Base-by-base conservation (phyloP, 2,797 vertebrate genomes). In the Astyanax mexicanus region DNA sequence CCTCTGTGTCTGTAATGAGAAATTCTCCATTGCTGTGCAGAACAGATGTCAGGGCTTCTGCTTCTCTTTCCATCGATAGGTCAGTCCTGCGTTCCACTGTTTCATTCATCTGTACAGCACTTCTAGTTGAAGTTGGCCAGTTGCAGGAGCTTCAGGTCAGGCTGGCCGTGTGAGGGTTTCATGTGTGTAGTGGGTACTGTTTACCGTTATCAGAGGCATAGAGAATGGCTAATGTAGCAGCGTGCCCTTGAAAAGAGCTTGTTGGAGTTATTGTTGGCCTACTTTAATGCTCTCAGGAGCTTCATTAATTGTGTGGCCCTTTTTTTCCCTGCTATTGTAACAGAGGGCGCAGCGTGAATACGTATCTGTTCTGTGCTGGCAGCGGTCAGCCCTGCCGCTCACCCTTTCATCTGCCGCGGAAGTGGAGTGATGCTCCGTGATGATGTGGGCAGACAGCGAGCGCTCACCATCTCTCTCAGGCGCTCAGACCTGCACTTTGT, bases 281-380 rank as follows among this genome's bases (percentile, higher is more conserved):
- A 69, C 72, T 81, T 81, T 74, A 81, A 69, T 79, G 75, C 78
- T 75, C 62, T 72, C 60, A 61, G 72, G 62, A 74, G 66, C 76
- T 77, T 29, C 29, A 5, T 81, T 68, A 79, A 79, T 68, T 69
- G 74, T 70, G 72, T 81, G 52, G 75, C 74, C 69, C 74, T 72
- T 75, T 78, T 81, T 78, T 32, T n/a, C n/a, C 54, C 60, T 76
- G 70, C 64, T 19, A 51, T 66, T 65, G 65, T 71, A 70, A 54
- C 61, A 4, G 35, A 70, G 61, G 72, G 35, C 45, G 54, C 54
- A 13, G 64, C 12, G 42, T 7, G 55, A 73, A 52, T 60, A 67
- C 51, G 65, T 79, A 38, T 79, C 61, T 69, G 37, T 32, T 66
- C 21, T 54, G 64, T 23, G 57, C 47, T 51, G 66, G 23, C 78